Evolutionary conservation across 2,888 invertebrate genomes (phyloP).

Genomic region (Eilema caniola): DNA sequence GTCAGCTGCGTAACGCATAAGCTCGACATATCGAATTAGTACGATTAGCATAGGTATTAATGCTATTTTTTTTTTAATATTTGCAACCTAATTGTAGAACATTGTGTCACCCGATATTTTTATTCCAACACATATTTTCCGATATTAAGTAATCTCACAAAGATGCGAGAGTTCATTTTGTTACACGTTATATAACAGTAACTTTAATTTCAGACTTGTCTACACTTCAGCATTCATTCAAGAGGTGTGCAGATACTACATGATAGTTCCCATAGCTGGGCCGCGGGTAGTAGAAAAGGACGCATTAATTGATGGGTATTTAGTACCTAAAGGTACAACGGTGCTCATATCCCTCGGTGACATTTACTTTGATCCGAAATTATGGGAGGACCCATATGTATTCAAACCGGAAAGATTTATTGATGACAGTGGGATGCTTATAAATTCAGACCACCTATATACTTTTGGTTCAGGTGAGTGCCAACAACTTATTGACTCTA

Average conservation of each 20-base stretch:
- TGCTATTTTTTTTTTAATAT: no score
- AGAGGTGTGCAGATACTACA: constrained; percentile 86
- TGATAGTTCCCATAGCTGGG: constrained; percentile 85
- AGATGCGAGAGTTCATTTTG: no score
- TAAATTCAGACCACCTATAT: constrained; percentile 85
- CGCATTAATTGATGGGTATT: constrained; percentile 72
- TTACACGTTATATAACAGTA: neutral
- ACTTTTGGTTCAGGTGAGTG: constrained; percentile 90
- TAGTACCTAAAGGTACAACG: constrained; percentile 83
- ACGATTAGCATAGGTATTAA: no score
- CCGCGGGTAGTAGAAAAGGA: constrained; percentile 78
- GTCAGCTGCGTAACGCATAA: no score
- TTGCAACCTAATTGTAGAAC: no score
- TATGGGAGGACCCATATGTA: constrained; percentile 86
- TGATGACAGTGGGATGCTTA: constrained; percentile 81
- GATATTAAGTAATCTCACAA: no score
- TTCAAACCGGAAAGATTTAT: constrained; percentile 89
- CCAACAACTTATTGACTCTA: constrained; percentile 11
- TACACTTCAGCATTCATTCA: constrained; percentile 86
- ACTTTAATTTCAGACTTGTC: constrained; percentile 70
- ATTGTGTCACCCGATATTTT: no score
- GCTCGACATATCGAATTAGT: no score
- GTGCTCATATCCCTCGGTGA: constrained; percentile 84
- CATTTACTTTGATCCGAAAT: constrained; percentile 82
- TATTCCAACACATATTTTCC: no score